Evolutionary conservation across 2,113 vertebrate species (phyloP).

Genomic region (Cephalopterus ornatus): DNA sequence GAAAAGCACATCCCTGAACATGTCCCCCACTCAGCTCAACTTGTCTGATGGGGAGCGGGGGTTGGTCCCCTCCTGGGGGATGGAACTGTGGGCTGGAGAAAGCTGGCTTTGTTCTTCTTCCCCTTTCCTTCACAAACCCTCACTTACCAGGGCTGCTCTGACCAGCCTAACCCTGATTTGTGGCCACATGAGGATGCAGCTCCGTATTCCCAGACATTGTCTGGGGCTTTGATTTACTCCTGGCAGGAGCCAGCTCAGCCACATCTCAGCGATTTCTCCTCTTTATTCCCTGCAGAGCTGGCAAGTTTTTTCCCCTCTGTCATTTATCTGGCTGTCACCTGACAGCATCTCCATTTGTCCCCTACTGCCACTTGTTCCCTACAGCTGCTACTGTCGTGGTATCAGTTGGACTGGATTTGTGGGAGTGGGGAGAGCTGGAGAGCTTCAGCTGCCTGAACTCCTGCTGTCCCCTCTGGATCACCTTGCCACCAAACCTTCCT

Average conservation of each 20-base stretch:
- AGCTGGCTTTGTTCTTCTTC: not conserved
- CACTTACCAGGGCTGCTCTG: not conserved
- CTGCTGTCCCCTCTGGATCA: not conserved
- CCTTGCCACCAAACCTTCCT: not conserved
- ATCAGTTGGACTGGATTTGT: not conserved
- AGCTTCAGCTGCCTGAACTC: not conserved
- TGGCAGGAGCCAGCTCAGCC: slow-evolving; percentile 7
- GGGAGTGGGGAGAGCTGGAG: not conserved
- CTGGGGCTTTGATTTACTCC: not conserved
- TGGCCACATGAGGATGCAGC: not conserved
- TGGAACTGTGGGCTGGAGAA: not conserved
- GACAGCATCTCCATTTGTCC: not conserved
- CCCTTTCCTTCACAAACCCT: not conserved
- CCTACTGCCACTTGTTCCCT: not conserved
- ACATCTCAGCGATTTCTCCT: not conserved
- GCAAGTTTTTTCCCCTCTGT: not conserved
- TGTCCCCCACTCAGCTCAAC: not conserved
- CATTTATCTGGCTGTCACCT: not conserved
- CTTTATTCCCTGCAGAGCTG: not conserved
- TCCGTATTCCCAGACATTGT: not conserved
- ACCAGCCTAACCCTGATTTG: not conserved
- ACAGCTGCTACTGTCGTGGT: not conserved
- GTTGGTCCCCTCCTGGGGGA: not conserved
- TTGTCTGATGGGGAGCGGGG: not conserved
- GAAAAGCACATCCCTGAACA: not conserved